phyloP scores from a whole-genome alignment of 2,888 invertebrate species.

The Tiliacea citrago region DNA sequence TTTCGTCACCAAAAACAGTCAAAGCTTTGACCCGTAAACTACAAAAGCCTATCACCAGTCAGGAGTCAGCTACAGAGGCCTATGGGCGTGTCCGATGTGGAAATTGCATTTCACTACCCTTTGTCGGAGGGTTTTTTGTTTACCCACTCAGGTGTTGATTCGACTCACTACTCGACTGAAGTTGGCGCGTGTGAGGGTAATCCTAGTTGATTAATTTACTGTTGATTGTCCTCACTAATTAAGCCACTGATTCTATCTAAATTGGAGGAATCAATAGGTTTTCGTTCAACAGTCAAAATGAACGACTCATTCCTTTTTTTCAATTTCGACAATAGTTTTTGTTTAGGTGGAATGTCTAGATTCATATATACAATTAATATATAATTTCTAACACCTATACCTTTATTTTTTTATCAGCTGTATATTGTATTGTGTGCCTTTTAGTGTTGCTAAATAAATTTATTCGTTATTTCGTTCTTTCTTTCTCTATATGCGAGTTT shows the following conservation, averaged over 20 bases:
- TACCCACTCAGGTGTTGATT: conserved; percentile 72
- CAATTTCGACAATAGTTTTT: neutral
- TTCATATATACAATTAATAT: too few species aligned
- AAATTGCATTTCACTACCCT: conserved; percentile 76
- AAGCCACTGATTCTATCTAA: conserved; percentile 33
- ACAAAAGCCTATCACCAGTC: conserved; percentile 68
- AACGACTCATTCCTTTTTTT: neutral
- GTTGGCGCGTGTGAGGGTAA: conserved; percentile 38
- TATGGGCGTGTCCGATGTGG: conserved; percentile 71
- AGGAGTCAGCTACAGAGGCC: conserved; percentile 56
- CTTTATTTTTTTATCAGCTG: too few species aligned
- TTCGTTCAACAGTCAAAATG: neutral
- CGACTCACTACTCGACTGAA: conserved; percentile 37
- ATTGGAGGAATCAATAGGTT: conserved; percentile 29
- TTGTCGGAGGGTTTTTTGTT: conserved; percentile 74
- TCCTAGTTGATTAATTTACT: conserved; percentile 52
- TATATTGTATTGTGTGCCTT: too few species aligned
- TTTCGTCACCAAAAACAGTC: conserved; percentile 67
- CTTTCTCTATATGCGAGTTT: neutral
- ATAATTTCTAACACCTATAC: too few species aligned
- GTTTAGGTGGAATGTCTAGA: neutral
- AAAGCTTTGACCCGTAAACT: conserved; percentile 73
- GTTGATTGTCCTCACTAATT: conserved; percentile 41
- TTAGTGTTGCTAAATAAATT: too few species aligned
- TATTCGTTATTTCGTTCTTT: too few species aligned